Conservation (phyloP, 2,888 invertebrate species). For the Leuctra nigra region DNA sequence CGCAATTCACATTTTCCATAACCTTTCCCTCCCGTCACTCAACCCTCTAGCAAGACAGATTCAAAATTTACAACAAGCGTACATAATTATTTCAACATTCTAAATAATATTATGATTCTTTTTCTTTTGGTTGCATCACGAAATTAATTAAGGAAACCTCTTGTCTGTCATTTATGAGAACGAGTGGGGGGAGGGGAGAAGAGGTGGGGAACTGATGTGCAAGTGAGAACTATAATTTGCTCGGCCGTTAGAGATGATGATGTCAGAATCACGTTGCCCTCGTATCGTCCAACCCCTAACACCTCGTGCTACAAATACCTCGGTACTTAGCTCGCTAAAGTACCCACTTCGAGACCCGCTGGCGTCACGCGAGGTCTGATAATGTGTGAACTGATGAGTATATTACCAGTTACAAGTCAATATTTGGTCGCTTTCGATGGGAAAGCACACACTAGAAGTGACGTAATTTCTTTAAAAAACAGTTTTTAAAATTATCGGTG, state of each 20-base stretch:
- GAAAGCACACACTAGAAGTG: too few species aligned
- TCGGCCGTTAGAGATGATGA: neutral
- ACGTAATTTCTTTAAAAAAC: too few species aligned
- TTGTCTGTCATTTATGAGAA: neutral
- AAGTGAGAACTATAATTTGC: neutral
- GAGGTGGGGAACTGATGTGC: neutral
- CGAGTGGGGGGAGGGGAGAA: too few species aligned
- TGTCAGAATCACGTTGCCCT: neutral
- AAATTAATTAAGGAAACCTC: conserved; percentile 5
- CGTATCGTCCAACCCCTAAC: neutral
- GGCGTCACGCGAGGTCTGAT: too few species aligned
- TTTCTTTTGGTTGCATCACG: neutral
- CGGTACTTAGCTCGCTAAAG: neutral
- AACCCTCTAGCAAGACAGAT: too few species aligned
- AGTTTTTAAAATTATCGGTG: too few species aligned
- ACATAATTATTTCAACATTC: conserved; percentile 1
- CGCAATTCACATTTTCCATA: too few species aligned
- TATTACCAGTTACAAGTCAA: too few species aligned
- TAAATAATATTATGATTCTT: neutral
- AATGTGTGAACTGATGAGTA: too few species aligned
- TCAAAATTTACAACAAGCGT: neutral
- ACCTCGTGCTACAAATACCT: neutral
- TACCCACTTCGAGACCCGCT: neutral
- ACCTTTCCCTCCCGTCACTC: too few species aligned
- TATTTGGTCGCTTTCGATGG: too few species aligned